Percentiles rank a stretch among this genome's conserved stretches.
Conservation (phyloP, 2,888 invertebrate genomes). For the Cinara cedri region DNA sequence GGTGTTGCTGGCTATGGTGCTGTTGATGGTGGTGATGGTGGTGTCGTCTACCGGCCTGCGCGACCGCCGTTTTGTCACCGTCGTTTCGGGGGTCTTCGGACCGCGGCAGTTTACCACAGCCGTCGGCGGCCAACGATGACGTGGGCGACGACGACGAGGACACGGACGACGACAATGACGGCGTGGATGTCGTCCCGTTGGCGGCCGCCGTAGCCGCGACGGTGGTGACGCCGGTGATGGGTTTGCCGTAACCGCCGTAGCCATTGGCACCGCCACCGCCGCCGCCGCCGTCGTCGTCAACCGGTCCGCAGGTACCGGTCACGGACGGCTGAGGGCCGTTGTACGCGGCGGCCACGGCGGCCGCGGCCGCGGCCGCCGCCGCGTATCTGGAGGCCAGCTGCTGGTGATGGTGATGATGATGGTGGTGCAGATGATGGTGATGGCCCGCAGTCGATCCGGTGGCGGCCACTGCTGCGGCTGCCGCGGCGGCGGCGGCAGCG, state of each 20-base stretch:
- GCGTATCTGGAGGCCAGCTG: slow-evolving; percentile 45
- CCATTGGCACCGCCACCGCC: background rate
- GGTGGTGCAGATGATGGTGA: slow-evolving; percentile 35
- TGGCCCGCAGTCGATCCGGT: background rate
- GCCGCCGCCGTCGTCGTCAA: background rate
- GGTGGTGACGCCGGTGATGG: background rate
- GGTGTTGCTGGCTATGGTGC: background rate
- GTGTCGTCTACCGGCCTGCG: background rate
- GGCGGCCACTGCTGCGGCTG: background rate
- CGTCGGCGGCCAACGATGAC: background rate
- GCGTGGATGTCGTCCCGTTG: background rate
- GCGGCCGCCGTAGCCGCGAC: background rate
- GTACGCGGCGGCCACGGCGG: slow-evolving; percentile 27
- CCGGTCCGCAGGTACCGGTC: background rate
- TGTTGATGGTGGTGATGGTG: slow-evolving; percentile 8
- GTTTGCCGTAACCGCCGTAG: background rate
- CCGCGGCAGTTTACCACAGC: background rate
- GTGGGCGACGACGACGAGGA: background rate
- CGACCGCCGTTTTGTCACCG: background rate
- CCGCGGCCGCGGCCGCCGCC: slow-evolving; percentile 23
- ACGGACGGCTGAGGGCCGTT: background rate
- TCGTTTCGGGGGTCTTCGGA: slow-evolving; percentile 4
- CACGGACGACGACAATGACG: background rate
- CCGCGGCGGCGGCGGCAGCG: background rate
- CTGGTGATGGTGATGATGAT: slow-evolving; percentile 39